Conservation (phyloP, 2,888 invertebrate genomes). For the Prenolepis imparis region DNA sequence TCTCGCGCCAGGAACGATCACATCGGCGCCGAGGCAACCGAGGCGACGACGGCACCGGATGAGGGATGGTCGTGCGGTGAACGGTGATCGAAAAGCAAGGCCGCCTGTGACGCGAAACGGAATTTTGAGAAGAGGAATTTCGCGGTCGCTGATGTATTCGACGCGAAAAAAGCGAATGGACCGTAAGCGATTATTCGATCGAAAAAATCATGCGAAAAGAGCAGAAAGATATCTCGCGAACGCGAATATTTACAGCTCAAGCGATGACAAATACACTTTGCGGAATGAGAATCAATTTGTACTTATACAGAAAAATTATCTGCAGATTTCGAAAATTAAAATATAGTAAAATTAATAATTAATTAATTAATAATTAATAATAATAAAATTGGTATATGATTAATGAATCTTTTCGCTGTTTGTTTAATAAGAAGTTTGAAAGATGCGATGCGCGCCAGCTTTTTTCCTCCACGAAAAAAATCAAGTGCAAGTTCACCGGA, state of each 20-base stretch:
- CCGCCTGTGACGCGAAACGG: background rate
- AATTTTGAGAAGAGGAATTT: background rate
- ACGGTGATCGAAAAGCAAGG: background rate
- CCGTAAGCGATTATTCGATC: background rate
- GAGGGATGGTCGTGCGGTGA: constrained; percentile 10
- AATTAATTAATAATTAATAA: too few species aligned
- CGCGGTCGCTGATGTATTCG: background rate
- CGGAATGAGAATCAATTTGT: too few species aligned
- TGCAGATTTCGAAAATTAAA: too few species aligned
- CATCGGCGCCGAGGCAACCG: background rate
- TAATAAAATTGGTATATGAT: too few species aligned
- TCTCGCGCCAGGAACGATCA: constrained; percentile 27
- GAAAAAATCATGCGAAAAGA: background rate
- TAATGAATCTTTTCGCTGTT: too few species aligned
- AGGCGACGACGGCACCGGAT: constrained; percentile 22
- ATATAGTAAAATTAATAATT: too few species aligned
- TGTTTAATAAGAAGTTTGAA: too few species aligned
- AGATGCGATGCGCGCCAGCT: background rate
- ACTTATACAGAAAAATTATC: too few species aligned
- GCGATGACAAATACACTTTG: background rate
- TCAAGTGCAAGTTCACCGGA: constrained; percentile 65
- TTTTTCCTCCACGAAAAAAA: background rate
- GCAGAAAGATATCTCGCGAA: background rate
- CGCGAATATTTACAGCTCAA: background rate
- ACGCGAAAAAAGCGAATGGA: background rate